Base-by-base conservation (phyloP, 2,113 vertebrate species). In the Bubo scandiacus region DNA sequence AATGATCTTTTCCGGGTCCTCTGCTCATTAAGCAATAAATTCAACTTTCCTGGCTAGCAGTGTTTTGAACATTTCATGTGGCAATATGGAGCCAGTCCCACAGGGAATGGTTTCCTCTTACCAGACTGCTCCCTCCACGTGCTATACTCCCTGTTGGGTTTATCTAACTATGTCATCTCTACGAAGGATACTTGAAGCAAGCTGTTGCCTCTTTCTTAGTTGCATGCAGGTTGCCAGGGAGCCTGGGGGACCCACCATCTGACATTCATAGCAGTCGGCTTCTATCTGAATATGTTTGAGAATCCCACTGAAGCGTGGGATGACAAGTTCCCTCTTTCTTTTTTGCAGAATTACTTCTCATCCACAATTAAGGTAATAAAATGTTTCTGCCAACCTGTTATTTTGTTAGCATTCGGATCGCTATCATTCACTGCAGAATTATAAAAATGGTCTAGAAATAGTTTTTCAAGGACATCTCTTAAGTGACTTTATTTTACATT, bases 11-110 rank as follows among this genome's bases (percentile, higher is more conserved):
- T 96, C 90, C 70, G 90, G 91, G 96, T 92, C 92, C 94, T 96
- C 95, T 93, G 94, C 91, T 97, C 94, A 94, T 94, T 97, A 96
- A 94, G 95, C 88, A 94, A 93, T 97, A 96, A 92, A 97, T 95
- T 94, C 87, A 94, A 78, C 92, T 97, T 97, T 93, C 84, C 94
- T 97, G 92, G 92, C 94, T 97, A 94, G 79, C 89, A 94, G 54
- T 83, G 74, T 96, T 96, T 94, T 93, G 90, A 97, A 96, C 87
- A 87, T 94, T 95, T 94, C 87, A 63, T 65, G 66, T 90, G 93
- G 95, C 92, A 97, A 94, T 90, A 94, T 92, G 91, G 86, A 97
- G 82, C 84, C 59, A 58, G 81, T 97, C 95, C 95, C 94, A 85
- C 61, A 93, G 96, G 94, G 96, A 96, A 88, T 91, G 80, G 90